These are phyloP conservation scores for Thecocarcelia acutangulata DNA, from an alignment of 2,888 invertebrate genomes.

Conservation along the genomic window DNA sequence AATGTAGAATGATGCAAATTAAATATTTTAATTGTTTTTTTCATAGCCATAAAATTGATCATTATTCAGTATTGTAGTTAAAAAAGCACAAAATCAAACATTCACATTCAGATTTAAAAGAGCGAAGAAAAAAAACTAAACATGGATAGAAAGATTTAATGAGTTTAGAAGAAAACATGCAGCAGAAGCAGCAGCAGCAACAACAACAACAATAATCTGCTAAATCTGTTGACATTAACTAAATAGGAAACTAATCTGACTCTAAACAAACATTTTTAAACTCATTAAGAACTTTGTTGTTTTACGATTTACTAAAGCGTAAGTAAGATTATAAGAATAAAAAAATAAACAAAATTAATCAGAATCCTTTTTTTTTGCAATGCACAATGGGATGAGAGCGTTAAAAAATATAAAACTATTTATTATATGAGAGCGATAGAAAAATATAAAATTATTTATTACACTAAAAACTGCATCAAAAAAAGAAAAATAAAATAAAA, in stretches of 20 bases:
- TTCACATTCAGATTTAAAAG: neutral
- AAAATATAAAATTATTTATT: too few relatives aligned
- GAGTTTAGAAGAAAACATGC: slow-evolving; percentile 54
- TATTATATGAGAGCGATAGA: neutral
- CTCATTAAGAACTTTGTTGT: slow-evolving; percentile 61
- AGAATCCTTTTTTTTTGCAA: slow-evolving; percentile 36
- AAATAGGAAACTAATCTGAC: slow-evolving; percentile 70
- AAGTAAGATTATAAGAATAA: slow-evolving; percentile 18
- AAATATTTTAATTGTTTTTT: slow-evolving; percentile 70
- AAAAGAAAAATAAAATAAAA: too few relatives aligned
- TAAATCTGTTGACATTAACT: slow-evolving; percentile 76
- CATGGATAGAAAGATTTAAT: slow-evolving; percentile 43
- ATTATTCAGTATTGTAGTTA: slow-evolving; percentile 52
- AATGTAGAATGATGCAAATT: slow-evolving; percentile 67
- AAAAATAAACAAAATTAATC: slow-evolving; percentile 25
- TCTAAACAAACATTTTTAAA: slow-evolving; percentile 60
- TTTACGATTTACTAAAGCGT: slow-evolving; percentile 42
- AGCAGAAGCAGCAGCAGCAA: slow-evolving; percentile 55
- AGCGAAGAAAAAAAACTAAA: slow-evolving; percentile 9
- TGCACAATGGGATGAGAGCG: slow-evolving; percentile 34
- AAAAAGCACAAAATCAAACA: slow-evolving; percentile 18
- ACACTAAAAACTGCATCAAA: too few relatives aligned
- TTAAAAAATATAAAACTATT: neutral
- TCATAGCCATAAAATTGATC: slow-evolving; percentile 70
- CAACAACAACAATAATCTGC: slow-evolving; percentile 70